Percentiles rank a stretch among this genome's conserved stretches.
These are phyloP conservation scores for Chloebia gouldiae DNA, from an alignment of 2,113 vertebrate species.

Conservation along the genomic window DNA sequence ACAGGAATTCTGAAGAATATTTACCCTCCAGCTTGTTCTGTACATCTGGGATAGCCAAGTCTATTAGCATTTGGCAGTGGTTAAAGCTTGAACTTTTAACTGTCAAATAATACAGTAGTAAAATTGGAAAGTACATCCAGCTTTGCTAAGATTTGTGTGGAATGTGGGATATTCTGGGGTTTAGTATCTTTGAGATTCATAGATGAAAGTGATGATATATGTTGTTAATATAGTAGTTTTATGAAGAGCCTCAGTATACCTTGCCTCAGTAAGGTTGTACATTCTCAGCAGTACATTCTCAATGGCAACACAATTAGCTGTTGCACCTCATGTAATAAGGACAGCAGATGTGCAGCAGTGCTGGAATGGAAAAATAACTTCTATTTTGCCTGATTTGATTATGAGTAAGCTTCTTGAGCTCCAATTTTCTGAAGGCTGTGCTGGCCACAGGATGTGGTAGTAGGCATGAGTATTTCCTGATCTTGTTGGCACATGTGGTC, in stretches of 20 bases:
- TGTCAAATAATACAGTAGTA: background rate
- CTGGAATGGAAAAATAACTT: background rate
- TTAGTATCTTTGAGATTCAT: background rate
- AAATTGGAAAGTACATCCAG: background rate
- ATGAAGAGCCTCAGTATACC: background rate
- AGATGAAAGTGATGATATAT: background rate
- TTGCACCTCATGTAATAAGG: background rate
- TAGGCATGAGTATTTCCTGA: background rate
- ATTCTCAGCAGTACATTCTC: background rate
- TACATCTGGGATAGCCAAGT: background rate
- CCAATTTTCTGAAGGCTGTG: background rate
- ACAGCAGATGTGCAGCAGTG: background rate
- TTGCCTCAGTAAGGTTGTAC: background rate
- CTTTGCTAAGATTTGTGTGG: background rate
- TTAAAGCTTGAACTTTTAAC: background rate
- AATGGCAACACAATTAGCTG: background rate
- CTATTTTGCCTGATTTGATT: background rate
- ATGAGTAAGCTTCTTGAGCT: background rate
- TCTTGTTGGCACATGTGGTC: background rate
- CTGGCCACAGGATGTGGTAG: background rate
- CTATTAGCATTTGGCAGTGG: background rate
- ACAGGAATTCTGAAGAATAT: background rate
- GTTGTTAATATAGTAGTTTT: background rate
- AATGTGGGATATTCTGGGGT: background rate
- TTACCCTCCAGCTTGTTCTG: background rate